Conservation (phyloP, 2,797 vertebrate species). For the Rhynchotus rufescens region DNA sequence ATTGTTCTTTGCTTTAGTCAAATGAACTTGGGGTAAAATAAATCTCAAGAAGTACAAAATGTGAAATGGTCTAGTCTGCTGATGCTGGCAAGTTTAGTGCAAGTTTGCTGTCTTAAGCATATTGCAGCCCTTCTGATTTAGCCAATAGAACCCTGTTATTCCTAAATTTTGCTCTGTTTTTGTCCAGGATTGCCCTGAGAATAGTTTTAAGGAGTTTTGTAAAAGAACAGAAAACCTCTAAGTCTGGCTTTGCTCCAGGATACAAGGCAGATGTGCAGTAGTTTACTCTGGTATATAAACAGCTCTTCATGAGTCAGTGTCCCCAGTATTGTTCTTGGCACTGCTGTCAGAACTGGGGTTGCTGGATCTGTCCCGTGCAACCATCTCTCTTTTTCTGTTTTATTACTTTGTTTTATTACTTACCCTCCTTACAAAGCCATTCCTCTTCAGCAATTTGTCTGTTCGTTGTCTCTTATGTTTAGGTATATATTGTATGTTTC, state of each 20-base stretch:
- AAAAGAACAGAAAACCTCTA: conserved; percentile 10
- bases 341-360: background rate
- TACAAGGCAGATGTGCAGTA: conserved; percentile 23
- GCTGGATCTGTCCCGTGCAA: background rate
- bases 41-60: background rate
- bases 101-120: background rate
- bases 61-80: background rate
- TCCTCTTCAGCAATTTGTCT: background rate
- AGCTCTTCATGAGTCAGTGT: conserved; percentile 37
- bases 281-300: conserved; percentile 38
- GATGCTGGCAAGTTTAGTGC: background rate
- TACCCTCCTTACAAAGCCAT: background rate
- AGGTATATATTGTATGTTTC: background rate
- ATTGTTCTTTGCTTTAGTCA: background rate
- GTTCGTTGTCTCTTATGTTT: background rate
- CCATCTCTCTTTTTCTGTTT: conserved; percentile 25
- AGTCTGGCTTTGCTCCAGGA: background rate
- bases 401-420: conserved; percentile 35
- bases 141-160: background rate
- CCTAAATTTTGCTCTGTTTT: background rate
- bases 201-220: background rate
- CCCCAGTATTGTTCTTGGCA: conserved; percentile 21
- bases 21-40: background rate
- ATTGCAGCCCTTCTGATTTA: background rate
- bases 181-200: background rate